Evolutionary conservation across 2,888 invertebrate species (phyloP).

Genomic region (Arenicola marina): DNA sequence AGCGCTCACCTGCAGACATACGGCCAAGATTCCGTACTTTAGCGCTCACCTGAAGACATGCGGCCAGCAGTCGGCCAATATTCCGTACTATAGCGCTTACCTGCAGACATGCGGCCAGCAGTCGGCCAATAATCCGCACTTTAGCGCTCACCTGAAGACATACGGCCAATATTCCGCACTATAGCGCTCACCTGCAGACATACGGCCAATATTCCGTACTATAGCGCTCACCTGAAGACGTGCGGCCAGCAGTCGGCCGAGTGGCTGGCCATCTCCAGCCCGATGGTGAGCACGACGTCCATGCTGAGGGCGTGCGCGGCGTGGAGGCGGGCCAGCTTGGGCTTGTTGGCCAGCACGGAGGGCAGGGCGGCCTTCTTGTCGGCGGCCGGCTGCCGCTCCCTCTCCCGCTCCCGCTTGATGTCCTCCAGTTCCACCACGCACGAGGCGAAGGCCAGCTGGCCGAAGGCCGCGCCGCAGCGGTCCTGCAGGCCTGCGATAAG

Average conservation of each 20-base stretch:
- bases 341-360: constrained; percentile 34
- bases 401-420: constrained; percentile 20
- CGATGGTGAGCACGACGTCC: constrained; percentile 85
- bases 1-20: constrained; percentile 65
- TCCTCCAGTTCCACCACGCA: constrained; percentile 63
- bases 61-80: too few species aligned
- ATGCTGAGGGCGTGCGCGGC: constrained; percentile 89
- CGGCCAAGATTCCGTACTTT: too few species aligned
- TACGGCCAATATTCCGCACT: too few species aligned
- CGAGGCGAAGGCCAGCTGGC: constrained; percentile 83
- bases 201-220: constrained; percentile 97
- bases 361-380: not conserved
- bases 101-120: too few species aligned
- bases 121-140: too few species aligned
- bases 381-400: constrained; percentile 6
- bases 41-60: constrained; percentile 1
- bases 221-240: constrained; percentile 80
- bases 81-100: too few species aligned
- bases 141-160: too few species aligned
- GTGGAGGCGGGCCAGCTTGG: constrained; percentile 67
- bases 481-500: constrained; percentile 82
- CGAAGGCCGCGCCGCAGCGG: constrained; percentile 87
- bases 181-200: constrained; percentile 80
- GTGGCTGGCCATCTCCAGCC: constrained; percentile 88
- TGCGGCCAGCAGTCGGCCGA: constrained; percentile 95